Evolutionary conservation across 2,888 invertebrate genomes (phyloP).

Genomic region (Steinernema scapterisci): DNA sequence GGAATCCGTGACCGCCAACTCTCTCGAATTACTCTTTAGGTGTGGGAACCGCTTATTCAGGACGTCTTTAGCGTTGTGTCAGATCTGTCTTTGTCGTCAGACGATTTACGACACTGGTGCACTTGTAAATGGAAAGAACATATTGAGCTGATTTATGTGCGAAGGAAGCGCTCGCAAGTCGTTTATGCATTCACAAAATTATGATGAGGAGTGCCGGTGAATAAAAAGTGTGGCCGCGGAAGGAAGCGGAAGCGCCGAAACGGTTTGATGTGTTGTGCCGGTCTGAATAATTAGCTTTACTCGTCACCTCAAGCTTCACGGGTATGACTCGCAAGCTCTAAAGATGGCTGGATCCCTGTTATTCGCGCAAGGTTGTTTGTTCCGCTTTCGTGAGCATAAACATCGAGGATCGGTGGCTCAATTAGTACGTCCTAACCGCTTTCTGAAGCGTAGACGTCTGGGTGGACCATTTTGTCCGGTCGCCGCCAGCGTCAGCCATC

Average conservation of each 20-base stretch:
- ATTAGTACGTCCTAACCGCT: background rate
- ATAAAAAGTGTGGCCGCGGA: background rate
- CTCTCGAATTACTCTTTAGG: background rate
- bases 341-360: too few relatives aligned
- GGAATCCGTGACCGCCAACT: too few relatives aligned
- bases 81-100: background rate
- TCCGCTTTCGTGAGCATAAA: background rate
- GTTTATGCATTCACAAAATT: background rate
- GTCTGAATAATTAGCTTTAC: background rate
- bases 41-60: background rate
- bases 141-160: slow-evolving; percentile 18
- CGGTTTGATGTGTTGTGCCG: background rate
- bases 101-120: background rate
- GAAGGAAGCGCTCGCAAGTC: slow-evolving; percentile 2
- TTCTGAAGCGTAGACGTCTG: background rate
- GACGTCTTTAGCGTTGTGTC: background rate
- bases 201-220: background rate
- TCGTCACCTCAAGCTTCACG: too few relatives aligned
- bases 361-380: background rate
- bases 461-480: background rate
- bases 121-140: background rate
- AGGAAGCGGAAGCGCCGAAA: background rate
- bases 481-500: background rate
- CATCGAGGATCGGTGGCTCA: background rate
- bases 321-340: too few relatives aligned